These are phyloP conservation scores for Erythrocercus mccallii DNA, from an alignment of 2,113 vertebrate species.

Conservation along the genomic window DNA sequence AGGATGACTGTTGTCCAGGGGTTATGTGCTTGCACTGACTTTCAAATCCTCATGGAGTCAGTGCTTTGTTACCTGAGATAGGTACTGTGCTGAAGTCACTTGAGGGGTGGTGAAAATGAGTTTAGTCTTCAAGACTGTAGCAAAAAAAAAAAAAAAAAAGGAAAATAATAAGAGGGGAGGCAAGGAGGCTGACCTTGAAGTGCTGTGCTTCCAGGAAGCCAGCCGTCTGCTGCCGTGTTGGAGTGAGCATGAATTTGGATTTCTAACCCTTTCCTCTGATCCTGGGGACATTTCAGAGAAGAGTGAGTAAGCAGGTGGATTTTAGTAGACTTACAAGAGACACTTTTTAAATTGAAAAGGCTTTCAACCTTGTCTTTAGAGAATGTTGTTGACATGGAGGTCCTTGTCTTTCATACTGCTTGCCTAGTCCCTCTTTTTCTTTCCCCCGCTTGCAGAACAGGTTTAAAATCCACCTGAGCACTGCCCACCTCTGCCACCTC, in stretches of 20 bases:
- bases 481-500: background rate
- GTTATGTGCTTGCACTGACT: fast-evolving
- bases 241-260: background rate
- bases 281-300: background rate
- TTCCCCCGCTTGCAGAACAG: background rate
- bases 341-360: background rate
- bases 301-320: background rate
- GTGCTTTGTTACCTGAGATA: background rate
- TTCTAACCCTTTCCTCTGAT: background rate
- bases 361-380: background rate
- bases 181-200: background rate
- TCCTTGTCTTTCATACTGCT: background rate
- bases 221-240: background rate
- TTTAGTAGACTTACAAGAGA: background rate
- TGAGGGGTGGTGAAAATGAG: background rate
- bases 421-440: background rate
- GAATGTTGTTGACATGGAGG: background rate
- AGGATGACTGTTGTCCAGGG: background rate
- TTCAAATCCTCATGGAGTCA: background rate
- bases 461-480: background rate
- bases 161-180: background rate
- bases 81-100: background rate
- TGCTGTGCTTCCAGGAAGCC: background rate
- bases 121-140: background rate
- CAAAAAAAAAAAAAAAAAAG: background rate